Evolutionary conservation across 2,888 invertebrate species (phyloP).

Genomic region (Plagodis dolabraria): DNA sequence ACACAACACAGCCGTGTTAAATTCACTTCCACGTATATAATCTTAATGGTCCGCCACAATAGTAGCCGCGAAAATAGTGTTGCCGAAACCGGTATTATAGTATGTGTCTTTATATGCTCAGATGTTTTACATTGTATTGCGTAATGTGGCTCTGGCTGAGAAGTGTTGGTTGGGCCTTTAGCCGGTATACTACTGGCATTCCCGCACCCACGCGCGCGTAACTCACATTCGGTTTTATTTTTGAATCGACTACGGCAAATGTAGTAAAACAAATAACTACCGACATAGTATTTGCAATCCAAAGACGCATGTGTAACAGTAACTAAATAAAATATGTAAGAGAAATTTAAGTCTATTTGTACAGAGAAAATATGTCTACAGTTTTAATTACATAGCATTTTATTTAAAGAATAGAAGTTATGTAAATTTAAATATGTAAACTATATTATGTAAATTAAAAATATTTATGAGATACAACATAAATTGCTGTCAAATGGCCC

Average conservation of each 20-base stretch:
- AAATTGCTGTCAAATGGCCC: too few species aligned
- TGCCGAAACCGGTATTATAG: conserved; percentile 64
- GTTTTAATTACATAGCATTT: too few species aligned
- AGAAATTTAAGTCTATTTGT: too few species aligned
- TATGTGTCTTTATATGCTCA: conserved; percentile 48
- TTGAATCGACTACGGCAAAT: conserved; percentile 45
- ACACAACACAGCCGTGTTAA: conserved; percentile 51
- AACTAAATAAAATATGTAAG: conserved; percentile 47
- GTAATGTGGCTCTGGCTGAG: conserved; percentile 53
- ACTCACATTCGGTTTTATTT: conserved; percentile 66
- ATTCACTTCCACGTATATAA: conserved; percentile 57
- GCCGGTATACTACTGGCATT: conserved; percentile 58
- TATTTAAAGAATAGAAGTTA: too few species aligned
- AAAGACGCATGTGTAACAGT: too few species aligned
- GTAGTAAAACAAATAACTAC: conserved; percentile 3
- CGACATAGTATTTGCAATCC: too few species aligned
- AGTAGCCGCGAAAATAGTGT: conserved; percentile 64
- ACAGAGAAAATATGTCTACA: too few species aligned
- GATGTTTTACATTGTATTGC: conserved; percentile 59
- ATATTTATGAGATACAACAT: too few species aligned
- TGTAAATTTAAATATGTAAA: too few species aligned
- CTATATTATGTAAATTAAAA: too few species aligned
- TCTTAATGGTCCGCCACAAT: conserved; percentile 61
- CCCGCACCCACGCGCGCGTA: conserved; percentile 47
- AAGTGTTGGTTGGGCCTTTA: conserved; percentile 57